These are phyloP conservation scores for Cetonia aurata DNA, from an alignment of 2,888 invertebrate species.

Conservation along the genomic window DNA sequence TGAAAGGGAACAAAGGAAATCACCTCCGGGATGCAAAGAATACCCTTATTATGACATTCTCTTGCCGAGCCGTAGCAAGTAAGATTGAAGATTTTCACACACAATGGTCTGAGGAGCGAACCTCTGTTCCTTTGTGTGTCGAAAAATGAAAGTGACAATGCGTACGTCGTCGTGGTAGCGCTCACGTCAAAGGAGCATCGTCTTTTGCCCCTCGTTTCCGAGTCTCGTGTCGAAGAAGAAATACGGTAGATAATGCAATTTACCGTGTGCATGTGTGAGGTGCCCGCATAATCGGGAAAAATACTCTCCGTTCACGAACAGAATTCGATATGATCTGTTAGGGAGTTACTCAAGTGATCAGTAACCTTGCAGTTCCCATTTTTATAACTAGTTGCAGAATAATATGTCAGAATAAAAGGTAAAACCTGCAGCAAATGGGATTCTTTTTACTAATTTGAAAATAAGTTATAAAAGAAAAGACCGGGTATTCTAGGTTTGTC, in stretches of 20 bases:
- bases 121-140: conserved; percentile 37
- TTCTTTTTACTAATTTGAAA: too few species aligned
- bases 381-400: too few species aligned
- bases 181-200: conserved; percentile 30
- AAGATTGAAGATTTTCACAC: conserved; percentile 36
- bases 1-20: conserved; percentile 44
- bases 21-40: conserved; percentile 40
- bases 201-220: conserved; percentile 5
- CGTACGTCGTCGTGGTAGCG: conserved; percentile 18
- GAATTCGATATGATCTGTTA: conserved; percentile 4
- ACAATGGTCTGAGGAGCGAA: conserved; percentile 32
- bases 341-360: conserved; percentile 1
- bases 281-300: conserved; percentile 18
- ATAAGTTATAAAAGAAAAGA: too few species aligned
- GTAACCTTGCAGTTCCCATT: background rate
- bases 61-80: conserved; percentile 29
- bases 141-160: conserved; percentile 41
- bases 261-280: conserved; percentile 9
- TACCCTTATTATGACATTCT: conserved; percentile 43
- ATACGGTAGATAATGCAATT: conserved; percentile 32
- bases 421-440: too few species aligned
- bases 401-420: too few species aligned
- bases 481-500: too few species aligned
- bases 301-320: conserved; percentile 16
- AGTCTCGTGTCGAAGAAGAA: conserved; percentile 9